Evolutionary conservation across 2,888 invertebrate species (phyloP), one percentile per base, ranked within the genome.

Genomic region (Quadroppia sp.): DNA sequence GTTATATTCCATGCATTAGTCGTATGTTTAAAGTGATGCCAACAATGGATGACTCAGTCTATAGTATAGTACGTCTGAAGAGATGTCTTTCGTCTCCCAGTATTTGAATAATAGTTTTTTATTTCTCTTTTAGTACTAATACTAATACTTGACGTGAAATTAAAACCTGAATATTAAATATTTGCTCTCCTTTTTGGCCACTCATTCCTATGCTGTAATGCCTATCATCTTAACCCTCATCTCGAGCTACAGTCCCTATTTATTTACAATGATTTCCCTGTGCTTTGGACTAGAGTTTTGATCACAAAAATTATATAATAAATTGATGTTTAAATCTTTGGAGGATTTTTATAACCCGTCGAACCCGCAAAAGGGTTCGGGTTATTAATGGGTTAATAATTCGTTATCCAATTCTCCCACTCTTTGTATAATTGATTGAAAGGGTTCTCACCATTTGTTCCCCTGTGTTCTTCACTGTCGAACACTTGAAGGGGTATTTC

Each of bases 121-220:
- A n/a, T n/a, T n/a, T n/a, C n/a, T n/a, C n/a, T n/a, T n/a, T n/a
- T n/a, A n/a, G n/a, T n/a, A 17, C 7, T 45, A 45, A 17, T 45
- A 1, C 17, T 6, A 25, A 53, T 11, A 20, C 53, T 53, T 25
- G 53, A 53, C 50, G 53, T 61, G 61, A 61, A 61, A 61, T 61
- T 61, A 61, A 61, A 61, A 61, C 61, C 61, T 15, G 30, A 61
- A 61, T 61, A 61, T 61, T 28, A 61, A 48, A 61, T 61, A 61
- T 61, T 61, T 61, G 61, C 32, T n/a, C 61, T 13, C 61, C n/a
- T 61, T 30, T 61, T 30, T 61, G 32, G 61, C 32, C n/a, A 20
- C 53, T 20, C 11, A 25, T 53, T 23, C 25, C 6, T 6, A 25
- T 2, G 2, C 45, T 53, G 25, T 15, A 23, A 53, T 23, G 7